Evolutionary conservation across 2,888 invertebrate species (phyloP).

Genomic region (Parnassius glacialis): DNA sequence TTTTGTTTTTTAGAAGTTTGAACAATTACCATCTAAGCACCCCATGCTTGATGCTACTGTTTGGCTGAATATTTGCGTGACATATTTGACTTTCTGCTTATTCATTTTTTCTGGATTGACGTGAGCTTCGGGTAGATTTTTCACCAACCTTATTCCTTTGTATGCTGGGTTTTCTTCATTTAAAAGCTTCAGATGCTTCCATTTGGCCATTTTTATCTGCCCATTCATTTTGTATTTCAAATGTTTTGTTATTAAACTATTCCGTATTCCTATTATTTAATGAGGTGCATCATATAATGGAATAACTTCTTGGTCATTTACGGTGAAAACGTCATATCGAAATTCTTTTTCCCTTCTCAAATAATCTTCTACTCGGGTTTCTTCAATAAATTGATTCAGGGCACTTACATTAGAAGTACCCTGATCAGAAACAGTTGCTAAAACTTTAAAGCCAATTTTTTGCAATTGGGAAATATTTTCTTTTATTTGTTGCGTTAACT

Average conservation of each 20-base stretch:
- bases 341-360: not conserved
- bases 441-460: too few relatives aligned
- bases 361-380: not conserved
- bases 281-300: constrained; percentile 4
- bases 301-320: constrained; percentile 9
- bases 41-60: constrained; percentile 37
- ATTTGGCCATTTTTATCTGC: not conserved
- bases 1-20: too few relatives aligned
- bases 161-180: constrained; percentile 32
- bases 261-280: constrained; percentile 26
- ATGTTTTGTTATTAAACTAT: constrained; percentile 8
- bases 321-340: constrained; percentile 11
- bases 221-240: not conserved
- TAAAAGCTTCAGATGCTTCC: constrained; percentile 11
- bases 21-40: constrained; percentile 35
- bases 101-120: constrained; percentile 31
- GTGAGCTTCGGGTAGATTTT: constrained; percentile 36
- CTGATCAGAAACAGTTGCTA: too few relatives aligned
- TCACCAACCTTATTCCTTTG: constrained; percentile 33
- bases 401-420: not conserved
- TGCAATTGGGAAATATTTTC: too few relatives aligned
- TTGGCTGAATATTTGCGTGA: constrained; percentile 36
- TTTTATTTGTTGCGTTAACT: too few relatives aligned
- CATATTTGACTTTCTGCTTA: constrained; percentile 38
- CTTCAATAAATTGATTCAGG: not conserved